A percentile compares a stretch with the other conserved stretches of the same genome.
Conservation (phyloP, 1,140 invertebrate genomes). For the Drosophila oshimai region DNA sequence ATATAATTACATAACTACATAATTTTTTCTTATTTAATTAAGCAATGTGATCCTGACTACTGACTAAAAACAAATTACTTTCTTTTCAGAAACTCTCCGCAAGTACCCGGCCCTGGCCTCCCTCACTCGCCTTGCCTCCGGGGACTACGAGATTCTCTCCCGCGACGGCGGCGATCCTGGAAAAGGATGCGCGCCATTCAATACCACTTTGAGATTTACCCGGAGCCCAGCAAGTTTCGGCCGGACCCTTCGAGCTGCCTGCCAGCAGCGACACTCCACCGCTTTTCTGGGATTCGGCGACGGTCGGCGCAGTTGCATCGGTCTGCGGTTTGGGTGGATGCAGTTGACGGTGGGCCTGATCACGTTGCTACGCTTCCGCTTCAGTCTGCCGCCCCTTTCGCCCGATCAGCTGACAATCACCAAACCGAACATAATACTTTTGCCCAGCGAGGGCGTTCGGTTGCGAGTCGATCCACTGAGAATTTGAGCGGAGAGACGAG, state of each 20-base stretch:
- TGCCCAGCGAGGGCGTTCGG: slow-evolving; percentile 56
- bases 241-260: slow-evolving; percentile 19
- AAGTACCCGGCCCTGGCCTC: slow-evolving; percentile 84
- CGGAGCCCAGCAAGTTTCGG: slow-evolving; percentile 25
- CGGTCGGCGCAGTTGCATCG: slow-evolving; percentile 85
- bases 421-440: slow-evolving; percentile 66
- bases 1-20: too few relatives aligned
- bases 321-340: slow-evolving; percentile 72
- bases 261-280: slow-evolving; percentile 10
- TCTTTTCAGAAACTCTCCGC: slow-evolving; percentile 83
- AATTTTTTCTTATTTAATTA: too few relatives aligned
- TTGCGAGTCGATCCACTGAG: slow-evolving; percentile 26
- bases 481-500: not conserved
- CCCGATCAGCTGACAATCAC: slow-evolving; percentile 60
- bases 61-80: too few relatives aligned
- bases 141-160: slow-evolving; percentile 83
- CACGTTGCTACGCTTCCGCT: slow-evolving; percentile 61
- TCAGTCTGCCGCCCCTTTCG: slow-evolving; percentile 25
- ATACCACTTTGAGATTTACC: slow-evolving; percentile 40
- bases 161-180: slow-evolving; percentile 52
- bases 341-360: slow-evolving; percentile 61
- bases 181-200: slow-evolving; percentile 75
- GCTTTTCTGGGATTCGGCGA: slow-evolving; percentile 84
- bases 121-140: slow-evolving; percentile 82
- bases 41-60: too few relatives aligned